Base-by-base conservation (phyloP, 2,888 invertebrate species). In the Ischnura elegans region DNA sequence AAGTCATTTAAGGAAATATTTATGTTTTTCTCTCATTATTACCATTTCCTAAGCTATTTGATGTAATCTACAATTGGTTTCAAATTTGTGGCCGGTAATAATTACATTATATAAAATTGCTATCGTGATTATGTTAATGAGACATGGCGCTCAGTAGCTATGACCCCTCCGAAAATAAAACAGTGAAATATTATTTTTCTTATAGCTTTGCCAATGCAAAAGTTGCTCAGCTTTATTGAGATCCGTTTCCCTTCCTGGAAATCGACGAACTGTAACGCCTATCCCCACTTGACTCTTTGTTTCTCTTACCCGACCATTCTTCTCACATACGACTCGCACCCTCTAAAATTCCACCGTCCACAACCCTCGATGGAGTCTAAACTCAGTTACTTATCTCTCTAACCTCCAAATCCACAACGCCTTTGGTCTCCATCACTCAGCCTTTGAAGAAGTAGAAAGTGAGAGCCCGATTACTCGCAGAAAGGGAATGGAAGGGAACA, bases 311-410 rank as follows among this genome's bases (percentile, higher is more conserved):
- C 8, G 76, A 36, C 36, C 45, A 45, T 85, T 45, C 46, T 45
- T 19, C 86, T 19, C 6, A 10, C 19, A 86, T 61, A 21, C 43
- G 76, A 76, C 76, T 45, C 90, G n/a, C 55, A 42, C 61, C 90
- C 90, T 43, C 61, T 66, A 90, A 90, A 61, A 90, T 55, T 61
- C 90, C 90, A 43, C n/a, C 90, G 90, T 90, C 90, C 90, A n/a
- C 90, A 90, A 90, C 90, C 61, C 90, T 6, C 90, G n/a, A 90
- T 43, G 61, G 90, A 90, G 29, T 61, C 90, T 25, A 90, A 90
- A 90, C 90, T 90, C 66, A 61, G 90, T 90, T 90, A 90, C 16
- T 43, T 43, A 55, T 21, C 43, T 42, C 87, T 55, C 87, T 55
- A 76, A 76, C 87, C 55, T 36, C 51, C 42, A 36, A 25, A 43